A percentile compares a stretch with the other conserved stretches of the same genome.
phyloP scores from a whole-genome alignment of 2,797 vertebrate genomes.

The Hydrolagus colliei region DNA sequence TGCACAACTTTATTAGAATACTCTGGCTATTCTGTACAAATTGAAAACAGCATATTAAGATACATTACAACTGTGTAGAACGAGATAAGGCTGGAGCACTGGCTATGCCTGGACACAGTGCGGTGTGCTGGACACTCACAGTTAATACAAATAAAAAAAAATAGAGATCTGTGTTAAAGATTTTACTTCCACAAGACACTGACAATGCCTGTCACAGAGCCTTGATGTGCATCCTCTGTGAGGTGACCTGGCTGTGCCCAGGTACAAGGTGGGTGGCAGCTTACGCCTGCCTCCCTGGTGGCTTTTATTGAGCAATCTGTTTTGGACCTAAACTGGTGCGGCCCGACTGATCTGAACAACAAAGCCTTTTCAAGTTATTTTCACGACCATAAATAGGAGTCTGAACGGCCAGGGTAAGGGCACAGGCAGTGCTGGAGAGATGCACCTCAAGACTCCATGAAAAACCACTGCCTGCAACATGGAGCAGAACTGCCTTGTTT shows the following conservation, averaged over 20 bases:
- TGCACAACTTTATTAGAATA: conserved; percentile 97
- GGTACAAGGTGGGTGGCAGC: background rate
- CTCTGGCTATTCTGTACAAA: conserved; percentile 96
- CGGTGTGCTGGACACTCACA: conserved; percentile 23
- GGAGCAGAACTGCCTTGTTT: conserved; percentile 17
- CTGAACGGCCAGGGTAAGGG: conserved; percentile 1
- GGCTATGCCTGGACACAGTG: conserved; percentile 53
- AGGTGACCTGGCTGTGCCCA: conserved; percentile 11
- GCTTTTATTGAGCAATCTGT: conserved; percentile 6
- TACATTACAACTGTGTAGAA: conserved; percentile 72
- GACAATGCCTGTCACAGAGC: background rate
- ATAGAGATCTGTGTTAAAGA: conserved; percentile 26
- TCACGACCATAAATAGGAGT: conserved; percentile 9
- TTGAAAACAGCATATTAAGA: conserved; percentile 82
- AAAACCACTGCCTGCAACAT: background rate
- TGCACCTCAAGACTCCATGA: conserved; percentile 29
- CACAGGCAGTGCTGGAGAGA: conserved; percentile 28
- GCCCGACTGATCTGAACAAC: background rate
- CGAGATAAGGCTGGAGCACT: conserved; percentile 83
- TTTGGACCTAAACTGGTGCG: background rate
- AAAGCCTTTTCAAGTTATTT: conserved; percentile 15
- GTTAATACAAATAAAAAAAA: conserved; percentile 20
- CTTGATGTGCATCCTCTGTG: conserved; percentile 15
- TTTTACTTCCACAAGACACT: conserved; percentile 28
- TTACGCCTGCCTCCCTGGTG: conserved; percentile 1